These are phyloP conservation scores for Neomorphus geoffroyi DNA, from an alignment of 2,797 vertebrate genomes.

Conservation along the genomic window DNA sequence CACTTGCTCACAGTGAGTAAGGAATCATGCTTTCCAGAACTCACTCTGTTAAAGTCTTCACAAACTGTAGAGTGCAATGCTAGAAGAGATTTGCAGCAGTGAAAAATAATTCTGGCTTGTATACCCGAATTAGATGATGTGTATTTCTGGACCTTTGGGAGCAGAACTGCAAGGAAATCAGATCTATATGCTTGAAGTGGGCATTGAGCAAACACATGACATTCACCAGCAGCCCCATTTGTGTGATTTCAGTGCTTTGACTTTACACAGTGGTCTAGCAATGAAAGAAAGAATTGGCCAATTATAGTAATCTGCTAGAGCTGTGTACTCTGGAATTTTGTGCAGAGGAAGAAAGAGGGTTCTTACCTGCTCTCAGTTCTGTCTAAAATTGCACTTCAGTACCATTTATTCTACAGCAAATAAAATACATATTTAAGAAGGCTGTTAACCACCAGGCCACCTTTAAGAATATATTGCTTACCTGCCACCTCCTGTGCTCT, in stretches of 20 bases:
- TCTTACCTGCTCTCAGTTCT: background rate
- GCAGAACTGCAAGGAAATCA: background rate
- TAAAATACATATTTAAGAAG: slow-evolving; percentile 13
- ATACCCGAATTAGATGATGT: background rate
- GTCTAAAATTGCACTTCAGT: background rate
- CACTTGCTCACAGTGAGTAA: background rate
- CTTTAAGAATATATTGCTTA: background rate
- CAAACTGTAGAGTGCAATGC: background rate
- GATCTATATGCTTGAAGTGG: background rate
- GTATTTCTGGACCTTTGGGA: background rate
- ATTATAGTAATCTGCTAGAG: slow-evolving; percentile 24
- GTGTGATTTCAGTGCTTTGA: slow-evolving; percentile 30
- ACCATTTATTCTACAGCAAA: background rate
- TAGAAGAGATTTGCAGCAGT: background rate
- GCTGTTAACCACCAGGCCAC: background rate
- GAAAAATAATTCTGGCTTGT: background rate
- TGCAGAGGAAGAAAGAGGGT: slow-evolving; percentile 3
- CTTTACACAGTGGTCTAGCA: slow-evolving; percentile 13
- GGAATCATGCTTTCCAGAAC: background rate
- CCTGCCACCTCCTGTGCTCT: background rate
- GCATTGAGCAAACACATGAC: background rate
- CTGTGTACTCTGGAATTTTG: slow-evolving; percentile 27
- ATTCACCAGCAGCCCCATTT: background rate
- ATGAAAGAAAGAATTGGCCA: slow-evolving; percentile 47
- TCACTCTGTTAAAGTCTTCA: background rate